Evolutionary conservation across 2,888 invertebrate species (phyloP).

Genomic region (Ptychoptera contaminata): DNA sequence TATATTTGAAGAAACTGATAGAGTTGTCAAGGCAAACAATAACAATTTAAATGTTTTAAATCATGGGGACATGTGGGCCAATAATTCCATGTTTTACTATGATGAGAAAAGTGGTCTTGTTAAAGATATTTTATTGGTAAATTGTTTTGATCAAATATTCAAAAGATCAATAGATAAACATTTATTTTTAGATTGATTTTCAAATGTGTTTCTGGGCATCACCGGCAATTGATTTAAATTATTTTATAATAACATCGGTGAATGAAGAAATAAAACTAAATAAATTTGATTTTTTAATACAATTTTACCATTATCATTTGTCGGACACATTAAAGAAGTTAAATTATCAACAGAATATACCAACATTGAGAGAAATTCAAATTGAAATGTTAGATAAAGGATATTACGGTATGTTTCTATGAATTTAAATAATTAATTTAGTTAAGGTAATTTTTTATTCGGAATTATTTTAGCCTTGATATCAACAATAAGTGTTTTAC

Average conservation of each 20-base stretch:
- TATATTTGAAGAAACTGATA: not conserved
- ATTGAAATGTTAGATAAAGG: not conserved
- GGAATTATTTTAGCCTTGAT: too few species aligned
- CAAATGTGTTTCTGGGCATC: constrained; percentile 2
- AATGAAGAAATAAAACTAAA: constrained; percentile 2
- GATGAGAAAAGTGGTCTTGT: not conserved
- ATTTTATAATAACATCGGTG: constrained; percentile 3
- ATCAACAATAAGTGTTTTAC: not conserved
- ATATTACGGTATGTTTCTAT: not conserved
- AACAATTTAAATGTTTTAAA: constrained; percentile 1
- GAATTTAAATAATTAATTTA: too few species aligned
- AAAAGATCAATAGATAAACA: too few species aligned
- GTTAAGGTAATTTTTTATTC: too few species aligned
- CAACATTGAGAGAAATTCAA: not conserved
- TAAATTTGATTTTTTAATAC: constrained; percentile 6
- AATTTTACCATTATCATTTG: constrained; percentile 5
- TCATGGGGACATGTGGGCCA: not conserved
- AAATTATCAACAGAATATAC: not conserved
- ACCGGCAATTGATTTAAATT: constrained; percentile 2
- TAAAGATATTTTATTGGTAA: not conserved
- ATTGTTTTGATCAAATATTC: not conserved
- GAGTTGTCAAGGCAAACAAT: not conserved
- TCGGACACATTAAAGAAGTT: not conserved
- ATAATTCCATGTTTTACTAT: not conserved
- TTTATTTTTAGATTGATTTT: constrained; percentile 8